Conservation (phyloP, 2,888 invertebrate species). For the Scaptomyza polygonia region DNA sequence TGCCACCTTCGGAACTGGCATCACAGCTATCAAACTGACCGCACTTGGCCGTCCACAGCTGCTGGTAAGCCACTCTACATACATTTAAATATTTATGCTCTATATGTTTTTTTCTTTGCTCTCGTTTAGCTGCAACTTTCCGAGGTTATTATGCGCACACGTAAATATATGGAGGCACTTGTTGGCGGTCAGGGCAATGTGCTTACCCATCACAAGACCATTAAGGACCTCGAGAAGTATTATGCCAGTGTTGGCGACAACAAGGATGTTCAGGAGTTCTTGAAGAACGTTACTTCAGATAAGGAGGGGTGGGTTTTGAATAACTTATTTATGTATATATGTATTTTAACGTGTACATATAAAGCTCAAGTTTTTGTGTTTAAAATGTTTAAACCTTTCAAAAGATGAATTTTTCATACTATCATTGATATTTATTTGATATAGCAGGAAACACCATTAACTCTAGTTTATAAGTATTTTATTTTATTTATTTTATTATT, state of each 20-base stretch:
- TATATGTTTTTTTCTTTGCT: background rate
- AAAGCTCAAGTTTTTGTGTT: background rate
- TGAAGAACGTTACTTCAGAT: conserved; percentile 95
- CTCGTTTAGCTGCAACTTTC: conserved; percentile 94
- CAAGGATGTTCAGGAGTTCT: conserved; percentile 93
- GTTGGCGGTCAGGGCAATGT: conserved; percentile 95
- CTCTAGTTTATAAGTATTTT: too few relatives aligned
- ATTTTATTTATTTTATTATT: too few relatives aligned
- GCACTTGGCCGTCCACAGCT: conserved; percentile 98
- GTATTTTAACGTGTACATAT: background rate
- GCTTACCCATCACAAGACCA: conserved; percentile 93
- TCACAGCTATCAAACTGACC: conserved; percentile 98
- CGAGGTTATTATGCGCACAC: conserved; percentile 97
- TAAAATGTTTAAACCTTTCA: too few relatives aligned
- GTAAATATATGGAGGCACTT: conserved; percentile 96
- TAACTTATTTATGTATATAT: background rate
- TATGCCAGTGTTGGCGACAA: conserved; percentile 91
- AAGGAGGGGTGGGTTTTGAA: conserved; percentile 90
- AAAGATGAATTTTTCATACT: too few relatives aligned
- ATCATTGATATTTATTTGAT: too few relatives aligned
- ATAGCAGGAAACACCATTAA: too few relatives aligned
- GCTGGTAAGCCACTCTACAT: conserved; percentile 86
- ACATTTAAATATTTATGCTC: background rate
- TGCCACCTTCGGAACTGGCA: conserved; percentile 96
- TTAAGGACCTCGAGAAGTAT: conserved; percentile 93